Evolutionary conservation across 2,888 invertebrate species (phyloP), one percentile per base, ranked within the genome.

Genomic region (Melanotus villosus): DNA sequence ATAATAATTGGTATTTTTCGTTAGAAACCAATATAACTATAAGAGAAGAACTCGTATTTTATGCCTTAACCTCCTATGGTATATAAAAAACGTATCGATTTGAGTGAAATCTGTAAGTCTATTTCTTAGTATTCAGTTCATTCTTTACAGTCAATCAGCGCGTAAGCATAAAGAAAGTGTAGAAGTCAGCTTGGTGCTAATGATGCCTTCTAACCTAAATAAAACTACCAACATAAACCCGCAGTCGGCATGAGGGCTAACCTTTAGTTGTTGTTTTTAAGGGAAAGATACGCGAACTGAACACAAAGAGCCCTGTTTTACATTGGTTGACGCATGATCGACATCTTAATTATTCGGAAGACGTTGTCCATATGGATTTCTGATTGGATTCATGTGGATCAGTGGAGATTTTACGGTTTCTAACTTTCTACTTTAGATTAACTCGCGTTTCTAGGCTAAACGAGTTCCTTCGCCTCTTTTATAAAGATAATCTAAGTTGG

Each of bases 161-260:
- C 32, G 52, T 18, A 52, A 32, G 52, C 52, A 32, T 52, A 52
- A 52, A 52, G 52, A 52, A 52, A 52, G 26, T 26, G 52, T 23
- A 9, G n/a, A 56, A 56, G 38, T 56, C 34, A 38, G 12, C 38
- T 38, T 58, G 43, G 23, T 18, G 59, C 21, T 60, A 60, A 60
- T 60, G 45, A 43, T n/a, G 45, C 45, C 21, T 30, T n/a, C 26
- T 18, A 30, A 32, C 41, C 32, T 43, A 60, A 60, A 58, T 58
- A 58, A 58, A 58, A 60, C 59, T 60, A 47, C 45, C 32, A 43
- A n/a, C 58, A 58, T 41, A 41, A 58, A 58, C 58, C 58, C 58
- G 38, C 41, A 58, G 34, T n/a, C 23, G 32, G 38, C 58, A 41
- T 12, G 16, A 57, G 58, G 14, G 58, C 19, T n/a, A 58, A 26